These are phyloP conservation scores for Hypotaenidia okinawae DNA, from an alignment of 2,797 vertebrate species.

Conservation along the genomic window DNA sequence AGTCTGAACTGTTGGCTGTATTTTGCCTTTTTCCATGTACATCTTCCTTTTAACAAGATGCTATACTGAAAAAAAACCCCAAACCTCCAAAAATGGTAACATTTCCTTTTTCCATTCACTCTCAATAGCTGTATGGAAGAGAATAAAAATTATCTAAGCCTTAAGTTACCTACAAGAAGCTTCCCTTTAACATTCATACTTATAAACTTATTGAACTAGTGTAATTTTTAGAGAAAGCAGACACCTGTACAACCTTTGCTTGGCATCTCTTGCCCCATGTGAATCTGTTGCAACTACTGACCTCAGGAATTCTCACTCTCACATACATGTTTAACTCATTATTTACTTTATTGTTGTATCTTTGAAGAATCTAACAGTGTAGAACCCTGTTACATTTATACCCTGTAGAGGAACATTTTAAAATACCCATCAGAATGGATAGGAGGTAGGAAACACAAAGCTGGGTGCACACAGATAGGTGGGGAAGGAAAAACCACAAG, in stretches of 20 bases:
- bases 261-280: not conserved
- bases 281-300: not conserved
- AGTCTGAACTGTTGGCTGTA: not conserved
- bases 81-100: not conserved
- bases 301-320: not conserved
- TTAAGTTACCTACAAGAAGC: not conserved
- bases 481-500: not conserved
- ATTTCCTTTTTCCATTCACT: not conserved
- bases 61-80: not conserved
- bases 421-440: not conserved
- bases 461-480: not conserved
- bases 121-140: not conserved
- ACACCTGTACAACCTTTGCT: not conserved
- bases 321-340: not conserved
- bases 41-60: not conserved
- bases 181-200: not conserved
- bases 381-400: not conserved
- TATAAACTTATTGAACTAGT: not conserved
- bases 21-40: not conserved
- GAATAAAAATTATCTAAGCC: not conserved
- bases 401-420: not conserved
- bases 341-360: not conserved
- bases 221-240: not conserved
- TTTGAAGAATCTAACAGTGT: not conserved
- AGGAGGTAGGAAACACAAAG: not conserved